These are phyloP conservation scores for Sipha maydis DNA, from an alignment of 2,888 invertebrate genomes.

Conservation along the genomic window DNA sequence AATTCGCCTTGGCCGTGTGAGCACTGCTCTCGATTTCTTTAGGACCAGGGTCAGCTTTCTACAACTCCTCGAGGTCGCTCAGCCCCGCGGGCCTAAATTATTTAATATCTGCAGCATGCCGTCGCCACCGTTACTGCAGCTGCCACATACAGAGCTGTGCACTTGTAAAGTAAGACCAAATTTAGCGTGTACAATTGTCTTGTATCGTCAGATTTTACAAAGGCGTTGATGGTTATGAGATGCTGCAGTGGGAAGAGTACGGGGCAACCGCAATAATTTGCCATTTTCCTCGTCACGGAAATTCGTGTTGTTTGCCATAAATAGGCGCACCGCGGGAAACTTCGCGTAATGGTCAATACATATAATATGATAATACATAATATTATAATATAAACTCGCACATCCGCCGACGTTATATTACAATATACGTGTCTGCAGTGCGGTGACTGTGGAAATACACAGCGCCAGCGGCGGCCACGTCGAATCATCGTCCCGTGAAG, in stretches of 20 bases:
- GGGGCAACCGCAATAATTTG: not conserved
- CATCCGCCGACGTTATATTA: not conserved
- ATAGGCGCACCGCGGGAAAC: not conserved
- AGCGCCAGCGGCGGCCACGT: not conserved
- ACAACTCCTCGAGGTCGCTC: not conserved
- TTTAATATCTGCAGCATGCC: not conserved
- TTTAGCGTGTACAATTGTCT: not conserved
- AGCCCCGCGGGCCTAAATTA: slow-evolving; percentile 20
- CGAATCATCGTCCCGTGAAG: not conserved
- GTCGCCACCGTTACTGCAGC: not conserved
- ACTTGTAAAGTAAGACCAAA: not conserved
- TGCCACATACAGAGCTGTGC: not conserved
- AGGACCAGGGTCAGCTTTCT: slow-evolving; percentile 47
- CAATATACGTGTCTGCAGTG: not conserved
- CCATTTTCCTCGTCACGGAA: not conserved
- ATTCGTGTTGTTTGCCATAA: not conserved
- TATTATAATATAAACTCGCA: not conserved
- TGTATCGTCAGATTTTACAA: not conserved
- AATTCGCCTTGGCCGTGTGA: slow-evolving; percentile 48
- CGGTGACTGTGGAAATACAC: not conserved
- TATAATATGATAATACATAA: not conserved
- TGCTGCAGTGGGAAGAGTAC: no score
- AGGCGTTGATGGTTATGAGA: no score
- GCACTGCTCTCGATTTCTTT: slow-evolving; percentile 48
- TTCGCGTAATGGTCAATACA: not conserved